Base-by-base conservation (phyloP, 2,113 vertebrate genomes). In the Sialia sialis region DNA sequence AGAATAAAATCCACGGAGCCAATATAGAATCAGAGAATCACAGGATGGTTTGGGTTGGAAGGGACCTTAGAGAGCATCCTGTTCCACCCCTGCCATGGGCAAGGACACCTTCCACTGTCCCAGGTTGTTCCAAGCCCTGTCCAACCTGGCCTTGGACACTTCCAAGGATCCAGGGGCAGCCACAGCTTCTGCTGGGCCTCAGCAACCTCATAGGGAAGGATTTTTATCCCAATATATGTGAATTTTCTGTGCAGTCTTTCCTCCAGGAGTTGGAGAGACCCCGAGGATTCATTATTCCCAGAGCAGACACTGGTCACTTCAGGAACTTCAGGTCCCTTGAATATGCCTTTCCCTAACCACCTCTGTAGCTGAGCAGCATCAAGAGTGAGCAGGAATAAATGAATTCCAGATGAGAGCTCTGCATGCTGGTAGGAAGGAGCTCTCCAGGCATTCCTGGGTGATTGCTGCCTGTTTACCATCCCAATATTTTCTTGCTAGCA, bases 371-470 rank as follows among this genome's bases (percentile, higher is more conserved):
- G 55, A 84, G 67, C 64, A 76, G 60, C 59, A 62, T 68, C 64
- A 11, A 13, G 4, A 34, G 51, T 29, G 55, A 60, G 21, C 1
- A 0, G 8, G 62, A 72, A 79, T 68, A 54, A 96, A 96, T 91
- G 58, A 95, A 84, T 78, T 77, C 91, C 96, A 96, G 94, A 91
- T 93, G 96, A 84, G n/a, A 38, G 46, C 44, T 78, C 66, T 32
- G 46, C 74, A 26, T 44, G 56, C 56, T 10, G 17, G 36, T 39
- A 55, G 62, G 27, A 23, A 4, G 34, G 83, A 84, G 39, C 49
- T 54, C 41, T 74, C 84, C 30, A 14, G 49, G 44, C 16, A 10
- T 67, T 68, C 67, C 48, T 54, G 1, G 36, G 8, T 73, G 76
- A 73, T 68, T 48, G 51, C 84, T 54, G 58, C 44, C 29, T 93